Percentiles rank a stretch among this genome's conserved stretches.
Conservation (phyloP, 1,140 invertebrate species). For the Drosophila triauraria region DNA sequence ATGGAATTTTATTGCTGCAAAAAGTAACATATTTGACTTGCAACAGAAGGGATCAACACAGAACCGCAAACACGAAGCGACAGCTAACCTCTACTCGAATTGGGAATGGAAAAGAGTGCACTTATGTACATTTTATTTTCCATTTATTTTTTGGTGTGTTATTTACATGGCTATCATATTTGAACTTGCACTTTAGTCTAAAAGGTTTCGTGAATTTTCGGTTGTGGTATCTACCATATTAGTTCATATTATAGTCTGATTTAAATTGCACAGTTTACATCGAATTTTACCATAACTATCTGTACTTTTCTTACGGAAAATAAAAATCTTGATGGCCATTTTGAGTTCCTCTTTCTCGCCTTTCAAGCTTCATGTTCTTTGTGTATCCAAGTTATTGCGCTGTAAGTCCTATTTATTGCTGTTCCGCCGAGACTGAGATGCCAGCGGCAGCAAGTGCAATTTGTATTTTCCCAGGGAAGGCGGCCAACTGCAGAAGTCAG, state of each 20-base stretch:
- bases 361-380: slow-evolving; percentile 6
- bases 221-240: too few relatives aligned
- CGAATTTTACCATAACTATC: neutral
- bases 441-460: slow-evolving; percentile 31
- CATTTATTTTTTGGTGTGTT: neutral
- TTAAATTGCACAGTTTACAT: too few relatives aligned
- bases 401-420: slow-evolving; percentile 46
- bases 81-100: slow-evolving; percentile 49
- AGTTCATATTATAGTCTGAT: too few relatives aligned
- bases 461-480: slow-evolving; percentile 35
- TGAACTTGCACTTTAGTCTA: neutral
- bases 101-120: slow-evolving; percentile 58
- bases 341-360: neutral
- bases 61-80: slow-evolving; percentile 24
- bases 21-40: slow-evolving; percentile 66
- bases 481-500: slow-evolving; percentile 43
- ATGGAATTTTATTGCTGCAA: slow-evolving; percentile 73
- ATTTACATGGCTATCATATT: neutral
- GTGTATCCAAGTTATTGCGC: slow-evolving; percentile 21
- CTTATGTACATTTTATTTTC: slow-evolving; percentile 45
- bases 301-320: neutral
- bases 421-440: slow-evolving; percentile 28
- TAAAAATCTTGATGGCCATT: neutral
- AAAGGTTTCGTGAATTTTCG: too few relatives aligned
- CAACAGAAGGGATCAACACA: slow-evolving; percentile 47